Evolutionary conservation across 2,797 vertebrate species (phyloP), one percentile per base, ranked within the genome.

Genomic region (Danio jaintianensis): DNA sequence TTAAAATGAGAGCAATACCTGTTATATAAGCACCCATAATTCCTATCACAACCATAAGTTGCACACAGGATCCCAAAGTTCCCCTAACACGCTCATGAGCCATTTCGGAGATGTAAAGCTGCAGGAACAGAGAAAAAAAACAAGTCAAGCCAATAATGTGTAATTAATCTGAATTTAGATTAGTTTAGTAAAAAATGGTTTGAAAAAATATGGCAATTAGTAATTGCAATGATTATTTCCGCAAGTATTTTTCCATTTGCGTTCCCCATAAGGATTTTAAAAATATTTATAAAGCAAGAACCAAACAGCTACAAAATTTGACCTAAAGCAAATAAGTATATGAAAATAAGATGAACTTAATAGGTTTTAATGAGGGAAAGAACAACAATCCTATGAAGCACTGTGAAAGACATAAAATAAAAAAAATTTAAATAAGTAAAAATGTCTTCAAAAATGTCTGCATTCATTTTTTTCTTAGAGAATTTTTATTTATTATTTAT

Each of bases 21-120:
- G 93, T 93, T 13, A 95, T n/a, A 22, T 98, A 99, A 43, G 94
- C 95, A 87, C 95, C 93, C 91, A 98, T 91, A 89, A 98, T 98
- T 80, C 97, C 97, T 0, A 81, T 90, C 79, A 98, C 97, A 72
- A 98, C 97, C 96, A 97, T 99, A 86, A 99, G 90, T 87, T 99
- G 97, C 79, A 98, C 95, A 47, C 96, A 97, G 68, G 96, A 96
- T 75, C 97, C 97, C 0, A 98, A 85, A 13, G 88, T 91, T 4
- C 97, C 97, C 9, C 97, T 94, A 5, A 98, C 93, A 1, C 90
- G 90, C 63, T 96, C 93, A 58, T 98, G 96, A 5, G 97, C 93
- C 59, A 95, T 94, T 92, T 99, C 97, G 0, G 96, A 96, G 84
- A 99, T 96, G 22, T 98, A 99, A 0, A 98, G 90, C 97, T 99